Conservation (phyloP, 2,113 vertebrate species). For the Myiopsitta monachus region DNA sequence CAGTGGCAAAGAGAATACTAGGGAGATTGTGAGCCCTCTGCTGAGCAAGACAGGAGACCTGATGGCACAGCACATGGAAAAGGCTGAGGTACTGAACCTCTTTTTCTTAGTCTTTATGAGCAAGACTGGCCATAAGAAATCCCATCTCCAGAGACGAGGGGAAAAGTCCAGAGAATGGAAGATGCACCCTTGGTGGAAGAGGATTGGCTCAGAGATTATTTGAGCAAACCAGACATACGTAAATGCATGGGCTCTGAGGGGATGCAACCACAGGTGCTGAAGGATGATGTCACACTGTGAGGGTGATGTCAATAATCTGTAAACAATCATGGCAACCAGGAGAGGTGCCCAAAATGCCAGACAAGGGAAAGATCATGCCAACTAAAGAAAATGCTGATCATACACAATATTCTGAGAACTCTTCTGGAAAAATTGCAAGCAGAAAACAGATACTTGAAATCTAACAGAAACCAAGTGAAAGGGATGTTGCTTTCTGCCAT, state of each 20-base stretch:
- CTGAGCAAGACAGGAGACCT: not conserved
- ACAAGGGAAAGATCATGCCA: not conserved
- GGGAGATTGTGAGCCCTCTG: not conserved
- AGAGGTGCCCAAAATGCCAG: not conserved
- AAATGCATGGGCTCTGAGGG: not conserved
- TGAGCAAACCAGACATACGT: not conserved
- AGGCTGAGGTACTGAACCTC: not conserved
- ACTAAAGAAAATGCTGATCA: not conserved
- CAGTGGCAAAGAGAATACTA: not conserved
- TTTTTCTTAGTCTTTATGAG: not conserved
- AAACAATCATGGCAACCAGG: not conserved
- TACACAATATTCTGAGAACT: not conserved
- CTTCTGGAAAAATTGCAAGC: not conserved
- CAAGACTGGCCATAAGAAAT: not conserved
- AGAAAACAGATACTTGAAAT: not conserved
- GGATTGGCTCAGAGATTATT: not conserved
- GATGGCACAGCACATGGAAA: not conserved
- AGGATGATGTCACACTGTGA: not conserved
- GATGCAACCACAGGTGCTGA: not conserved
- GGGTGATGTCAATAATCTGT: not conserved
- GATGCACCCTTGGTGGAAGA: not conserved
- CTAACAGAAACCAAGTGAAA: not conserved
- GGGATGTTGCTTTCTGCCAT: not conserved
- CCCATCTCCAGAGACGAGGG: not conserved
- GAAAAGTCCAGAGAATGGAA: not conserved